Base-by-base conservation (phyloP, 1,140 invertebrate genomes). In the Drosophila ironensis region DNA sequence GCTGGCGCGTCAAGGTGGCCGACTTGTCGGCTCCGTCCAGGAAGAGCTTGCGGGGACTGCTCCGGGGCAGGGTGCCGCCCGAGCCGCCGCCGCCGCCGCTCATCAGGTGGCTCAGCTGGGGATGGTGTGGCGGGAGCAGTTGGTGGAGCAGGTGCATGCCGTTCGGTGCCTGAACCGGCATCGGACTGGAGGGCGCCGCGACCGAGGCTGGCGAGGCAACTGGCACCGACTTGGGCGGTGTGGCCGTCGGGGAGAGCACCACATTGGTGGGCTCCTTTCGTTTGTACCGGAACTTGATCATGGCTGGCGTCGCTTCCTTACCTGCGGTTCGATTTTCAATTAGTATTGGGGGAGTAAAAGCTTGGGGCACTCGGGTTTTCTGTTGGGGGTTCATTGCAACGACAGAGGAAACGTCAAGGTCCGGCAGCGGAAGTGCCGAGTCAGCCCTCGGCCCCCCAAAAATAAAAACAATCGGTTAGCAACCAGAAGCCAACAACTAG, bases 271-370 rank as follows among this genome's bases (percentile, higher is more conserved):
- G 57, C 68, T 93, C 92, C 70, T 93, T 93, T 28, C 92, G 92
- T 57, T 93, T 93, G 69, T 93, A 93, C 40, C 92, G 91, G 91
- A 93, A 93, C 89, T 93, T 93, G 54, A 93, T 93, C 92, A 93
- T 93, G n/a, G n/a, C n/a, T n/a, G n/a, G n/a, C n/a, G n/a, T n/a
- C n/a, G n/a, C n/a, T 37, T 17, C 6, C 33, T 37, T 37, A 37
- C 20, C 2, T 2, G 2, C 2, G 20, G 20, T 22, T 22, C 20
- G 2, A 5, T 2, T 22, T 22, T 22, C 20, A 22, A 3, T 22
- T n/a, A n/a, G n/a, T n/a, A n/a, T n/a, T n/a, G n/a, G n/a, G n/a
- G n/a, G n/a, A n/a, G n/a, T n/a, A n/a, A n/a, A n/a, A n/a, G n/a
- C n/a, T n/a, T n/a, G n/a, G n/a, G n/a, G 14, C 33, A 37, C 33